Base-by-base conservation (phyloP, 2,113 vertebrate species). In the Mungos mungo region DNA sequence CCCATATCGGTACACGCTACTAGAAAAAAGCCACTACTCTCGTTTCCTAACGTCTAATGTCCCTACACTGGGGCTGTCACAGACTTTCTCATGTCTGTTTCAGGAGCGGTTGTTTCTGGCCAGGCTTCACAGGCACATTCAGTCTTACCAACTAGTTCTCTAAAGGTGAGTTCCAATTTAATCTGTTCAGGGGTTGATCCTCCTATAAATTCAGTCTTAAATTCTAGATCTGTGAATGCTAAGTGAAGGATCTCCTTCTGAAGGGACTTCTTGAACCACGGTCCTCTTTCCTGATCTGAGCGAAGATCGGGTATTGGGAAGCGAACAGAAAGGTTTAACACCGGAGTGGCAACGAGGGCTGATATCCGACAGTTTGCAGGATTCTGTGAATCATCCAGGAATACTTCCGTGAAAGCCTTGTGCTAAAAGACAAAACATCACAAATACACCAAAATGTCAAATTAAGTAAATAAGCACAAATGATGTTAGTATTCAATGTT, bases 201-300 rank as follows among this genome's bases (percentile, higher is more conserved):
- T 85, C 99, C 99, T 96, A 99, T 97, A 97, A 99, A 99, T 94
- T 99, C 99, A 0, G 99, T 99, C 98, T 99, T 99, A 90, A 99
- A 98, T 98, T 99, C 99, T 79, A 99, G 72, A 96, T 99, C 99
- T 96, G 99, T 98, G 96, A 99, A 98, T 89, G 99, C 99, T 97
- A 99, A 98, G 79, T 99, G 98, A 84, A 99, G 99, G 45, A 99
- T 98, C 98, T 99, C 99, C 98, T 99, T 99, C 98, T 99, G 99
- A 96, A 99, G 99, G 0, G 99, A 99, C 98, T 99, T 99, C 98
- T 99, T 99, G 98, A 99, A 99, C 99, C 99, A 99, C 0, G 99
- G 99, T 83, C 99, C 99, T 96, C 99, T 98, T 97, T 99, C 99
- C 97, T 99, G 99, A 98, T 99, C 99, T 33, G 99, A 99, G 29